A percentile compares a stretch with the other conserved stretches of the same genome.
Evolutionary conservation across 2,888 invertebrate species (phyloP).

Genomic region (Drosophila formosana): DNA sequence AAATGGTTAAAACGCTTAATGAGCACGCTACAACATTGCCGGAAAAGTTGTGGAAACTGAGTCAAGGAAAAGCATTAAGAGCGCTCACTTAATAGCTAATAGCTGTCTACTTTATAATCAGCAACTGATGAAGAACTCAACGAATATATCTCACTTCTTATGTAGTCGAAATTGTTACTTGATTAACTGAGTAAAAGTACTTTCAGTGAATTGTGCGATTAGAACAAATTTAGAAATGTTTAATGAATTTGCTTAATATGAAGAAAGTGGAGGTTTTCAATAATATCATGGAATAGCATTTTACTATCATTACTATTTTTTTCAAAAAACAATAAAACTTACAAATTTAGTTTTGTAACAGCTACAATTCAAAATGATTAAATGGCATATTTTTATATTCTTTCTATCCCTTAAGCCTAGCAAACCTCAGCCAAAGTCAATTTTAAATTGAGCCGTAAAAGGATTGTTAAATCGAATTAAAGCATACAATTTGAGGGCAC

Average conservation of each 20-base stretch:
- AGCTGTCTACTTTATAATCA: conserved; percentile 23
- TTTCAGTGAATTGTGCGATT: neutral
- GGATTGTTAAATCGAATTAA: conserved; percentile 62
- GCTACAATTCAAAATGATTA: neutral
- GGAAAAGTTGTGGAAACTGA: conserved; percentile 38
- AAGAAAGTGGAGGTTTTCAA: neutral
- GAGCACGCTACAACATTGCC: conserved; percentile 22
- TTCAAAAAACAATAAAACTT: neutral
- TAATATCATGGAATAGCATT: neutral
- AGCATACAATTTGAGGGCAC: conserved; percentile 49
- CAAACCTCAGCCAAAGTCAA: conserved; percentile 5
- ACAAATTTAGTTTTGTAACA: neutral
- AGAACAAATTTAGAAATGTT: neutral
- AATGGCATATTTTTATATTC: no score
- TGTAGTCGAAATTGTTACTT: neutral
- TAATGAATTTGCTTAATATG: neutral
- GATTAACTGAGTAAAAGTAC: neutral
- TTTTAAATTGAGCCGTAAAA: conserved; percentile 29
- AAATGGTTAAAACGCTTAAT: conserved; percentile 41
- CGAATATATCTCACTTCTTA: neutral
- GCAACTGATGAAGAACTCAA: neutral
- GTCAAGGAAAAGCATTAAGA: conserved; percentile 30
- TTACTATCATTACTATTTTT: no score
- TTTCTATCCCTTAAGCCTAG: conserved; percentile 5
- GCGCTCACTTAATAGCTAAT: conserved; percentile 33